Conservation (phyloP, 2,797 vertebrate genomes). For the Macroramphosus scolopax region DNA sequence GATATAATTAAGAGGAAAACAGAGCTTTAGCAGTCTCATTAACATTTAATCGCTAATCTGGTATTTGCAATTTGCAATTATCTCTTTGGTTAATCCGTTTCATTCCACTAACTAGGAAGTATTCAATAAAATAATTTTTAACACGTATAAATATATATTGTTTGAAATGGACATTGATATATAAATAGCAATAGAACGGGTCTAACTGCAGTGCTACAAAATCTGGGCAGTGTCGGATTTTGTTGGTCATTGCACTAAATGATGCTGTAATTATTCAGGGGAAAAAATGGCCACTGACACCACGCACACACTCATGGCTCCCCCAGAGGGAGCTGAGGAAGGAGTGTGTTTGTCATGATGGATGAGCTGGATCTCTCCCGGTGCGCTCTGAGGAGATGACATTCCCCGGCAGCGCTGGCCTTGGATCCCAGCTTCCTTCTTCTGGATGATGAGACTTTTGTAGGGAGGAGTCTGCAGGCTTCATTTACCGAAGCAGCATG, state of each 20-base stretch:
- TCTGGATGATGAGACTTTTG: slow-evolving; percentile 57
- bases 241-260: slow-evolving; percentile 59
- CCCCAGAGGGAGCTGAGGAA: slow-evolving; percentile 25
- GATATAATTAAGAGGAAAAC: no score
- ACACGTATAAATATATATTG: slow-evolving; percentile 2
- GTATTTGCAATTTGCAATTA: neutral
- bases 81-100: neutral
- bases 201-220: slow-evolving; percentile 27
- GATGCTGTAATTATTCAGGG: slow-evolving; percentile 71
- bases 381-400: slow-evolving; percentile 57
- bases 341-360: slow-evolving; percentile 50
- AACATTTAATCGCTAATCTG: no score
- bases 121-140: neutral
- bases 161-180: slow-evolving; percentile 29
- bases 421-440: slow-evolving; percentile 38
- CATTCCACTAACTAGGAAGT: neutral
- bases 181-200: slow-evolving; percentile 11
- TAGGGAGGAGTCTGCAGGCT: slow-evolving; percentile 58
- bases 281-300: slow-evolving; percentile 55
- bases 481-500: slow-evolving; percentile 67
- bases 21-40: no score
- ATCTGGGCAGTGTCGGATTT: slow-evolving; percentile 46
- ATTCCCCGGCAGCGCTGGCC: slow-evolving; percentile 47
- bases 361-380: slow-evolving; percentile 52
- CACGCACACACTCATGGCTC: slow-evolving; percentile 23